Percentiles rank a stretch among this genome's conserved stretches.
These are phyloP conservation scores for Poeciliopsis occidentalis DNA, from an alignment of 2,113 vertebrate genomes.

Conservation along the genomic window DNA sequence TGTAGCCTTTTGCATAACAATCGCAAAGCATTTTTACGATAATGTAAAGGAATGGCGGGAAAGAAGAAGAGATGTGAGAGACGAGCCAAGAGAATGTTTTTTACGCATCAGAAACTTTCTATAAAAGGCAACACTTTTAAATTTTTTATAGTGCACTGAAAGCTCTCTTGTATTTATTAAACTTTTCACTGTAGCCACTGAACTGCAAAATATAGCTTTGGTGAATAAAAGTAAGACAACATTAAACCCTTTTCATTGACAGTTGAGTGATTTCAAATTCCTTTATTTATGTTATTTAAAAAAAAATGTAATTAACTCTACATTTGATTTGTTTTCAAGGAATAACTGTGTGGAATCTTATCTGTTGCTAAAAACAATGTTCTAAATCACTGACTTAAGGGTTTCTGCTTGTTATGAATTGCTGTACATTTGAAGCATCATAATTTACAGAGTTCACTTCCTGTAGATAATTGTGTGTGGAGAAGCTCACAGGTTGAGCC, in stretches of 20 bases:
- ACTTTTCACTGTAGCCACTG: constrained; percentile 48
- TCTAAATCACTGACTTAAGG: constrained; percentile 25
- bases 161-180: constrained; percentile 47
- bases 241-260: neutral
- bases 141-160: constrained; percentile 11
- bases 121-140: neutral
- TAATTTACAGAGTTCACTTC: neutral
- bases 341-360: neutral
- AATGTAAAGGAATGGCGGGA: neutral
- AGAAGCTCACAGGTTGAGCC: neutral
- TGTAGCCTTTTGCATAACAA: neutral
- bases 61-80: neutral
- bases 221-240: neutral
- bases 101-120: neutral
- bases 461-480: neutral
- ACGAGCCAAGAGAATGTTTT: neutral
- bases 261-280: neutral
- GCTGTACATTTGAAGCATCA: constrained; percentile 4
- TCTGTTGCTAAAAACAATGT: constrained; percentile 20
- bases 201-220: constrained; percentile 11
- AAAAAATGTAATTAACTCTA: neutral
- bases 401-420: constrained; percentile 22
- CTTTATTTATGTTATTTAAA: neutral
- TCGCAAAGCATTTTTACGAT: neutral
- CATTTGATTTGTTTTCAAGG: neutral